These are phyloP conservation scores for Campoplex capitator DNA, from an alignment of 2,888 invertebrate species.

Conservation along the genomic window DNA sequence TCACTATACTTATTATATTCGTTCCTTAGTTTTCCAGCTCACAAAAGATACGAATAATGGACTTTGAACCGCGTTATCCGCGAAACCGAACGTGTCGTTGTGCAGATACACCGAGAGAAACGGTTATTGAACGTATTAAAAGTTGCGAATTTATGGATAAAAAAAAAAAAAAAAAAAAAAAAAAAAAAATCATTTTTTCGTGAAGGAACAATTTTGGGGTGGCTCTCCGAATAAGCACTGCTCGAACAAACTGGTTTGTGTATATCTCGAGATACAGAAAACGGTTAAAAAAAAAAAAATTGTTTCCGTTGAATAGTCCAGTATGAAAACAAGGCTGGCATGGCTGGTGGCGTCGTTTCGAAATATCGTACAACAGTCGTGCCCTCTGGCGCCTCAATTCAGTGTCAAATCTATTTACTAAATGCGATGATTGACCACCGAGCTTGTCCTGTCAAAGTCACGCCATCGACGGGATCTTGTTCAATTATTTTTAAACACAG, in stretches of 20 bases:
- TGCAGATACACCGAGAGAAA: neutral
- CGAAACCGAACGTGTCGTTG: neutral
- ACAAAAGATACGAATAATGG: slow-evolving; percentile 7
- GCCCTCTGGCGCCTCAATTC: neutral
- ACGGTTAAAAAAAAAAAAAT: neutral
- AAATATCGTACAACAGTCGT: neutral
- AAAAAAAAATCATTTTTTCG: neutral
- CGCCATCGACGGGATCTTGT: neutral
- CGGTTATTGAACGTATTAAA: neutral
- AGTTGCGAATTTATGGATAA: neutral
- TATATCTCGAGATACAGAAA: neutral
- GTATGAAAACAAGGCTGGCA: neutral
- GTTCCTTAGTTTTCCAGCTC: neutral
- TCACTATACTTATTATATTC: neutral
- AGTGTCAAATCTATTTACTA: slow-evolving; percentile 34
- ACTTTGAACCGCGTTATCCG: slow-evolving; percentile 9
- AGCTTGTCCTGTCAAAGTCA: neutral
- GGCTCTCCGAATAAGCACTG: too few relatives aligned
- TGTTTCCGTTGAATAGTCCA: neutral
- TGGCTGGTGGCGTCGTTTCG: neutral
- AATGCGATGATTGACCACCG: slow-evolving; percentile 33
- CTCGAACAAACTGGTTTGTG: too few relatives aligned
- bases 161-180: neutral
- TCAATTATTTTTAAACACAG: neutral
- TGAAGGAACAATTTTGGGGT: neutral